Base-by-base conservation (phyloP, 2,888 invertebrate genomes). In the Agriopis aurantiaria region DNA sequence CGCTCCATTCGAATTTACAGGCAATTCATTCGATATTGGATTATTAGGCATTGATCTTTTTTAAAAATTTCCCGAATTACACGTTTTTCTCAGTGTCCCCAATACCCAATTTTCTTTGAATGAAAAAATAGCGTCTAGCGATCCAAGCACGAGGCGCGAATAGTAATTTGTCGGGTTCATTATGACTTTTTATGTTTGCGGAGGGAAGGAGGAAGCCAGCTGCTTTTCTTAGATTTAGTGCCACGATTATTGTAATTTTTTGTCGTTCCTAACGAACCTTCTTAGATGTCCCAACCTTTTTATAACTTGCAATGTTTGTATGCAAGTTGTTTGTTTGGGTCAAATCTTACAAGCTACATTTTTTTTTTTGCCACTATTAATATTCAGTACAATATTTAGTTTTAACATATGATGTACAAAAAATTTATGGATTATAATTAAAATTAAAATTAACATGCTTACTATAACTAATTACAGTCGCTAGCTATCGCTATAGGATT, bases 1-100 rank as follows among this genome's bases (percentile, higher is more conserved):
- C 93, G 93, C 90, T 72, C 83, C 69, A 82, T 77, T 82, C 89
- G 88, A 93, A 93, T 93, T 93, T 93, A 88, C 91, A 90, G 89
- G 83, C 92, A 87, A 92, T 93, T 93, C 93, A 92, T 92, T 90
- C 88, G 88, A 90, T 90, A 92, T 92, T 89, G 90, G 92, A 93
- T 93, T 93, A 93, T 93, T 91, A 92, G 89, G 91, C 88, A 91
- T 91, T 91, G 93, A 92, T 93, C 92, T 91, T 89, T 92, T 88
- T 86, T 53, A 46, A 87, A 89, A 91, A 88, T 85, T 86, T 85
- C 79, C 77, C 80, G 80, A 80, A 80, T 77, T 78, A 78, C 69
- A 66, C 57, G 65, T 67, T 65, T 72, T 67, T 58, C 72, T 55
- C 79, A 80, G 80, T 85, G 87, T 86, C 86, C 88, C 85, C 82